Evolutionary conservation across 2,888 invertebrate species (phyloP), one percentile per base, ranked within the genome.

Genomic region (Ectemnius lituratus): DNA sequence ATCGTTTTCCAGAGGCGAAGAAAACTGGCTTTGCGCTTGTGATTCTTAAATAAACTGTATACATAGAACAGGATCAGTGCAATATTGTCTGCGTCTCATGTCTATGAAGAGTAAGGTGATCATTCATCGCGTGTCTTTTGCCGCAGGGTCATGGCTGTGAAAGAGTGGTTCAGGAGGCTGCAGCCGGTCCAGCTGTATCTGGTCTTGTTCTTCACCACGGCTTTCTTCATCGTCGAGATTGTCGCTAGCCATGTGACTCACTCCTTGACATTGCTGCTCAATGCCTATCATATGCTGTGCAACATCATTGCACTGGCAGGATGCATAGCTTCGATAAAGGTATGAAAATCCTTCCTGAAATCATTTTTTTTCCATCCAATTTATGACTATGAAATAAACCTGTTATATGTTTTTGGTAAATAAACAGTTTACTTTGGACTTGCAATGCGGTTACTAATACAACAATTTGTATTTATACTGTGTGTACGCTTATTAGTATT

Each of bases 231-330:
- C 80, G 94, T 96, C 3, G 96, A 98, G 88, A 93, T 98, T 84
- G 93, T 96, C 81, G 94, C 97, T 8, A 97, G 97, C 75, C 96
- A 98, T 91, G 92, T 97, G 84, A 97, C 98, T 1, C 97, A 98
- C 91, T 96, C 98, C 0, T 93, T 98, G 63, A 98, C 98, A 0
- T 93, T 98, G 13, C 94, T 98, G 62, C 96, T 98, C 83, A 97
- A 98, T 90, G 95, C 98, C 11, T 98, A 98, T 92, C 98, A 98
- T 91, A 97, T 97, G 93, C 93, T 99, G 65, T 98, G 98, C 91
- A 96, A 98, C 88, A 95, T 98, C 49, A 94, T 98, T 68, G 97
- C 98, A 11, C 93, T 98, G 68, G 92, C 94, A 57, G 96, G 96
- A 46, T 96, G 95, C 87, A 94, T 97, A 85, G 92, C 95, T 62